Conservation (phyloP, 2,113 vertebrate genomes). For the Sylvia atricapilla region DNA sequence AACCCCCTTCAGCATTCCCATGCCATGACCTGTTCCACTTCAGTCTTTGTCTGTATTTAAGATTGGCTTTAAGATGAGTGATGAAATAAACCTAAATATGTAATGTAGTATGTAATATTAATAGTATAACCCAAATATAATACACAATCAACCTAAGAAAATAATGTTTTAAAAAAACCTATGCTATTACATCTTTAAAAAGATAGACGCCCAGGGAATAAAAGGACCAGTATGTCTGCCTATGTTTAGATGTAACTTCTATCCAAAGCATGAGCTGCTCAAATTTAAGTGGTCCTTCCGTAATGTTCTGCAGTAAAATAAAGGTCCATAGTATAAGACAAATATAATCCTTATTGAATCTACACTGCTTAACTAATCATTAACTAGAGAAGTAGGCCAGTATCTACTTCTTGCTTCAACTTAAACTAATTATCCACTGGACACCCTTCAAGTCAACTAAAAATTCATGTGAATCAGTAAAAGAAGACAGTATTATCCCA, state of each 20-base stretch:
- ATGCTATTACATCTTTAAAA: background rate
- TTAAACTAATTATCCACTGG: background rate
- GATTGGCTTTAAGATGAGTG: background rate
- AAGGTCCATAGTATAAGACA: background rate
- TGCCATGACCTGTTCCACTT: background rate
- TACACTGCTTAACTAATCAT: background rate
- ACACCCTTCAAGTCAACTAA: background rate
- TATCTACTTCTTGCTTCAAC: background rate
- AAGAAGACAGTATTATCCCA: background rate
- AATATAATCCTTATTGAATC: background rate
- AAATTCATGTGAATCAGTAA: background rate
- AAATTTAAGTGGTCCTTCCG: background rate
- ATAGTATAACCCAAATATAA: background rate
- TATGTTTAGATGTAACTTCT: background rate
- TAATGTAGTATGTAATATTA: background rate
- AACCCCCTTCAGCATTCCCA: background rate
- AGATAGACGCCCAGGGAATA: background rate
- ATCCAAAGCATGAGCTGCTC: background rate
- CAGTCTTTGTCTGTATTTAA: background rate
- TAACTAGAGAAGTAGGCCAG: background rate
- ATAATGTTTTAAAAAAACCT: accelerated
- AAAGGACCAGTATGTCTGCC: background rate
- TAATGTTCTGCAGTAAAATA: background rate
- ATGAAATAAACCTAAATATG: background rate
- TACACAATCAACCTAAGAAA: background rate